phyloP scores from a whole-genome alignment of 2,113 vertebrate species.

The Clupea harengus region DNA sequence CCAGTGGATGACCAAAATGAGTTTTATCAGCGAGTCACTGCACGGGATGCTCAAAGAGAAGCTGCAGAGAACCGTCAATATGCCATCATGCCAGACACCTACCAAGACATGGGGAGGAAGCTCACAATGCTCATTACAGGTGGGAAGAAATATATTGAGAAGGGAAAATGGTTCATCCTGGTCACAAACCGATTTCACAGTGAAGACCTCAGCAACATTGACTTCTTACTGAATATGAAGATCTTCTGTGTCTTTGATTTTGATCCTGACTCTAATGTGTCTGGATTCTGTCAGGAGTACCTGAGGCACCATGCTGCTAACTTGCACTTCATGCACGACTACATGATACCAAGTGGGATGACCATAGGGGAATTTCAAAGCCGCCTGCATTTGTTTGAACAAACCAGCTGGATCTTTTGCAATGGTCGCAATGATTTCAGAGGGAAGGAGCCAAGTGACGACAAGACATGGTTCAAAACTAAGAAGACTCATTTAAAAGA shows the following conservation, averaged over 20 bases:
- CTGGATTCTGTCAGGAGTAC: constrained; percentile 72
- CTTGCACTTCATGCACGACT: constrained; percentile 71
- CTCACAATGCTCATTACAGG: constrained; percentile 68
- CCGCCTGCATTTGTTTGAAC: constrained; percentile 69
- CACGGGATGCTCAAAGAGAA: constrained; percentile 70
- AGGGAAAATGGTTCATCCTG: constrained; percentile 75
- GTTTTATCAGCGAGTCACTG: constrained; percentile 59
- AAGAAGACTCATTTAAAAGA: constrained; percentile 73
- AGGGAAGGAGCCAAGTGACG: constrained; percentile 72
- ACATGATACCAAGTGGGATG: constrained; percentile 54
- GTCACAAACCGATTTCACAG: constrained; percentile 73
- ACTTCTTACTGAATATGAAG: constrained; percentile 75
- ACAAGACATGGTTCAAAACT: constrained; percentile 74
- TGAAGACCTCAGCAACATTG: constrained; percentile 62
- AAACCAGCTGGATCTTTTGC: constrained; percentile 85
- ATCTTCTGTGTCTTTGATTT: constrained; percentile 83
- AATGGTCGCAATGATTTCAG: constrained; percentile 75
- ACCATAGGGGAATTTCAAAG: constrained; percentile 58
- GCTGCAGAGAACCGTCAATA: constrained; percentile 61
- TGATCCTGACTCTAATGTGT: constrained; percentile 73
- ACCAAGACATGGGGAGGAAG: constrained; percentile 72
- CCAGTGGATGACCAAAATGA: constrained; percentile 54
- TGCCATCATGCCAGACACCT: constrained; percentile 31
- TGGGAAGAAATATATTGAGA: constrained; percentile 76
- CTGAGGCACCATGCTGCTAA: constrained; percentile 65